Evolutionary conservation across 2,113 vertebrate genomes (phyloP).

Genomic region (Rhabdomys dilectus): DNA sequence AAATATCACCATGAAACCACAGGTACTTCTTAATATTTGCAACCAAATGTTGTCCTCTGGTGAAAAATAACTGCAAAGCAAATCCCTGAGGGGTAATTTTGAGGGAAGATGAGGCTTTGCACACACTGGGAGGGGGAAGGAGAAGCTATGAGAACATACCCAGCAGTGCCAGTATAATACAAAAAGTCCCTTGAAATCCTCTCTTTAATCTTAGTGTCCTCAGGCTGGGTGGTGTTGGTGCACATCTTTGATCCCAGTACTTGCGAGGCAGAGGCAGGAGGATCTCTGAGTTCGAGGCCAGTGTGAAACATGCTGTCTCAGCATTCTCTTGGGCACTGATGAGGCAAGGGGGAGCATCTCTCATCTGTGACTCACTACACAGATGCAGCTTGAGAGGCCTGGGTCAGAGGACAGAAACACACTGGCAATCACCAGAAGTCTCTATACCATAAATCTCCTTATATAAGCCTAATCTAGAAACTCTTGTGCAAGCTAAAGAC

Average conservation of each 20-base stretch:
- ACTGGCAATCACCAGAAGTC: background rate
- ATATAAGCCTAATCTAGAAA: slow-evolving; percentile 21
- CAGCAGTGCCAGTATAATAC: background rate
- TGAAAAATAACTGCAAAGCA: background rate
- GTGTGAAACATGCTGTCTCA: background rate
- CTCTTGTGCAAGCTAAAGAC: background rate
- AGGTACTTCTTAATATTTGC: background rate
- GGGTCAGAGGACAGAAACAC: background rate
- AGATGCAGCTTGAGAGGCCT: background rate
- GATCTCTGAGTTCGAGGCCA: no score
- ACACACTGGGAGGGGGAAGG: rapidly evolving
- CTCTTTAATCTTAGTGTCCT: background rate
- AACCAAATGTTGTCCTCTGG: background rate
- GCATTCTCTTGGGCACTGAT: background rate
- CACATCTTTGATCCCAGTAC: no score
- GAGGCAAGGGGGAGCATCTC: background rate
- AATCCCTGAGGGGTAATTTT: background rate
- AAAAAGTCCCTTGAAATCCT: background rate
- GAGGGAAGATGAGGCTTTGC: background rate
- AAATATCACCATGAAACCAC: background rate
- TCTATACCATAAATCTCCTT: background rate
- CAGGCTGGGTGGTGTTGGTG: background rate
- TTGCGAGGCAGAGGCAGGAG: no score
- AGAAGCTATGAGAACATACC: rapidly evolving
- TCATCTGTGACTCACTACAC: background rate